These are phyloP conservation scores for Pseudomyrmex sp. DNA, from an alignment of 1,140 invertebrate species.

Conservation along the genomic window DNA sequence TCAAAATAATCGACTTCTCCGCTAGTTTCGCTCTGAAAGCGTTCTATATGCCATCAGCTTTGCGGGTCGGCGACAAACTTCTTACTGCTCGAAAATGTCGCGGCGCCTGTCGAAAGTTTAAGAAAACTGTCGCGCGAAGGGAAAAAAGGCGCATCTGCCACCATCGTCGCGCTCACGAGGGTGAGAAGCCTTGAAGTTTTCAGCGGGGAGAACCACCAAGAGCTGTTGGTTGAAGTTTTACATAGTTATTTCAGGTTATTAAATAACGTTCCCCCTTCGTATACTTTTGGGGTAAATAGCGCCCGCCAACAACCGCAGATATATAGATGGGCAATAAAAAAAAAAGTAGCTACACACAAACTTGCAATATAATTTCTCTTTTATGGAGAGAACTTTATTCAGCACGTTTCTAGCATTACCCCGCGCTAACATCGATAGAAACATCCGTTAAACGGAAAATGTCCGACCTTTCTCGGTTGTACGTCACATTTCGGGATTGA, in stretches of 20 bases:
- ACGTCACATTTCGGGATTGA: slow-evolving; percentile 22
- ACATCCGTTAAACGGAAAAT: background rate
- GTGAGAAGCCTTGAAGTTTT: slow-evolving; percentile 59
- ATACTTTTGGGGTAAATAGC: slow-evolving; percentile 59
- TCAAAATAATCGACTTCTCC: slow-evolving; percentile 42
- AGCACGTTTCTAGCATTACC: slow-evolving; percentile 28
- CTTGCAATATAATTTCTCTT: slow-evolving; percentile 48
- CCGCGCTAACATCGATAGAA: background rate
- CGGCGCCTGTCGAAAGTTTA: slow-evolving; percentile 59
- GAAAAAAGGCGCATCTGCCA: slow-evolving; percentile 24
- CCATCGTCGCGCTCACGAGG: slow-evolving; percentile 22
- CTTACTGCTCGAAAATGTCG: slow-evolving; percentile 64
- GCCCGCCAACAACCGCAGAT: slow-evolving; percentile 33
- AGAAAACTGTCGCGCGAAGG: slow-evolving; percentile 24
- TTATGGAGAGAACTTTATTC: slow-evolving; percentile 47
- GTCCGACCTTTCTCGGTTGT: background rate
- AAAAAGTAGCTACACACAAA: slow-evolving; percentile 10
- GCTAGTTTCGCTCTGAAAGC: slow-evolving; percentile 30
- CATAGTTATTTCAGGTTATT: slow-evolving; percentile 78
- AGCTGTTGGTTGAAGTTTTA: slow-evolving; percentile 69
- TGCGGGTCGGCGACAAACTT: slow-evolving; percentile 55
- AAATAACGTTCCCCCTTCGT: slow-evolving; percentile 71
- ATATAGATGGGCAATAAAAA: slow-evolving; percentile 51
- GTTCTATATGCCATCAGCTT: background rate
- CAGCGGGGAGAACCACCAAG: slow-evolving; percentile 29